phyloP scores from a whole-genome alignment of 2,888 invertebrate species.

The Hypselothyrea guttata region DNA sequence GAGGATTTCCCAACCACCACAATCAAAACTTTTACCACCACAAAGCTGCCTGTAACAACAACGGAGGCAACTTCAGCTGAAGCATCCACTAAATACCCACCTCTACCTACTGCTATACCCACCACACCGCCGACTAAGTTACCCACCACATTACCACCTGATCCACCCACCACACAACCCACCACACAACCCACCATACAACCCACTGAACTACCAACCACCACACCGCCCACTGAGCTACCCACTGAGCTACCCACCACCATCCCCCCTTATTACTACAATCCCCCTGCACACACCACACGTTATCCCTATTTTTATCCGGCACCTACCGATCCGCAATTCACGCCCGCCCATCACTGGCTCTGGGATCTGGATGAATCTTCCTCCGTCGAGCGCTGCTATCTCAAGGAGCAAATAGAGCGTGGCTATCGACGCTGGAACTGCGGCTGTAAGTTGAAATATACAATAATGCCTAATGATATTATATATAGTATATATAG shows the following conservation, averaged over 20 bases:
- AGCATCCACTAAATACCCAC: neutral
- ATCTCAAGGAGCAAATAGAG: conserved; percentile 59
- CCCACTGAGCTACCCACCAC: conserved; percentile 11
- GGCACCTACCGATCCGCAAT: conserved; percentile 20
- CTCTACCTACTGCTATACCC: neutral
- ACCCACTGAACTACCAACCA: conserved; percentile 1
- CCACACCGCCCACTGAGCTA: neutral
- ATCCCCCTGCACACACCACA: conserved; percentile 1
- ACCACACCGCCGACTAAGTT: conserved; percentile 17
- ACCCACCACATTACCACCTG: conserved; percentile 7
- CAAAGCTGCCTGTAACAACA: neutral
- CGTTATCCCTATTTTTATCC: neutral
- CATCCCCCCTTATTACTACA: neutral
- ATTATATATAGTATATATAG: neutral
- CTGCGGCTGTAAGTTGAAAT: conserved; percentile 55
- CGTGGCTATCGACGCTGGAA: conserved; percentile 22
- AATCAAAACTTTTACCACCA: neutral
- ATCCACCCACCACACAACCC: conserved; percentile 13
- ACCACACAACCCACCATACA: neutral
- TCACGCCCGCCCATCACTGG: conserved; percentile 18
- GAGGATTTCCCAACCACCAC: conserved; percentile 45
- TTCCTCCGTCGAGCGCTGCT: conserved; percentile 41
- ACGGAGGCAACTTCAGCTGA: conserved; percentile 8
- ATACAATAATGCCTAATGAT: no score
- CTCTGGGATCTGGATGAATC: conserved; percentile 22